Percentiles rank a stretch among this genome's conserved stretches.
These are phyloP conservation scores for Neodiprion pinetum DNA, from an alignment of 1,140 invertebrate genomes.

Conservation along the genomic window DNA sequence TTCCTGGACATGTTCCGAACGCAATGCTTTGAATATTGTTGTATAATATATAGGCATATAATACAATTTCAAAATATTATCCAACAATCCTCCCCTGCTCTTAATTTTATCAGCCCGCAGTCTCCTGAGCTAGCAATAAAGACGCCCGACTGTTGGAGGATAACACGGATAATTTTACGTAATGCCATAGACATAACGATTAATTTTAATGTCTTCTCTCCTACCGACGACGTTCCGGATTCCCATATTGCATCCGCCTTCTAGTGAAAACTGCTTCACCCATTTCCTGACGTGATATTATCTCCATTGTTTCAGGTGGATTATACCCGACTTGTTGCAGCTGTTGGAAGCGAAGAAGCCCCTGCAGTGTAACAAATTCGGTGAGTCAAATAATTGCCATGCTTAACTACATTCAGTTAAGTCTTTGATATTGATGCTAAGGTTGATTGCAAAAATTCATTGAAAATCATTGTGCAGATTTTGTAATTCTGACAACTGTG, in stretches of 20 bases:
- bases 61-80: conserved; percentile 37
- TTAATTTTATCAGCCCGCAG: background rate
- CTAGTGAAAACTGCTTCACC: conserved; percentile 2
- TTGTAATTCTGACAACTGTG: no score
- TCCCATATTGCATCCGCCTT: conserved; percentile 20
- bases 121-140: conserved; percentile 35
- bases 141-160: conserved; percentile 26
- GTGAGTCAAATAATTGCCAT: conserved; percentile 21
- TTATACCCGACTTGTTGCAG: background rate
- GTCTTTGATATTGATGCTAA: no score
- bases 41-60: background rate
- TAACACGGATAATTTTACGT: conserved; percentile 45
- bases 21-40: background rate
- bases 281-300: conserved; percentile 23
- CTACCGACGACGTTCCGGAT: conserved; percentile 16
- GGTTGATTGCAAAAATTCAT: no score
- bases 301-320: conserved; percentile 38
- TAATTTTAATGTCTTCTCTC: conserved; percentile 34
- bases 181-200: conserved; percentile 37
- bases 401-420: no score
- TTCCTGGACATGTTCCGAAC: background rate
- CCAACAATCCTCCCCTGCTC: no score
- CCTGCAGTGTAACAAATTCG: conserved; percentile 9
- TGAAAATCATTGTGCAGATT: no score
- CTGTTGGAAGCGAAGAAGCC: background rate